A percentile compares a stretch with the other conserved stretches of the same genome.
Conservation (phyloP, 2,888 invertebrate species). For the Iselma pallidipennis region DNA sequence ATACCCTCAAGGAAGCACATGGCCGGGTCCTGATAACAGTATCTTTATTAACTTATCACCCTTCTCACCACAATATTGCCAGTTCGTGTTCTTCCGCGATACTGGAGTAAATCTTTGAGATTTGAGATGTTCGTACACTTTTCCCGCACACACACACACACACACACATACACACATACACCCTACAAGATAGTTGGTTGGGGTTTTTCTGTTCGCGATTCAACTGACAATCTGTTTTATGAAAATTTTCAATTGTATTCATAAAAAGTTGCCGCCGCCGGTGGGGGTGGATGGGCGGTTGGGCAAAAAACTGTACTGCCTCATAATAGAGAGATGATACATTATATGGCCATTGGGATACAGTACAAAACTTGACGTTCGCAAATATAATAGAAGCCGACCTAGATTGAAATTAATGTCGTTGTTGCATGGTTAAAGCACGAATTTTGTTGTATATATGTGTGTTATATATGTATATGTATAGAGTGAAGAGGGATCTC, state of each 20-base stretch:
- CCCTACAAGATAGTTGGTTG: no score
- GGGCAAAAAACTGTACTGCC: not conserved
- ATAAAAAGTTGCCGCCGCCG: not conserved
- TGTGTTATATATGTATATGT: no score
- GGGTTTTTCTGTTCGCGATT: no score
- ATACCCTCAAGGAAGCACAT: not conserved
- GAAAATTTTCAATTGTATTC: not conserved
- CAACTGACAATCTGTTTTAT: no score
- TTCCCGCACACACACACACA: not conserved
- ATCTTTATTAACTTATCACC: conserved; percentile 10
- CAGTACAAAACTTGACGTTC: not conserved
- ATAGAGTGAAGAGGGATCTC: no score
- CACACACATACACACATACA: no score
- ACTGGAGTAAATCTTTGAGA: not conserved
- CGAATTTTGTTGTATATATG: no score
- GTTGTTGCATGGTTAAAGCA: no score
- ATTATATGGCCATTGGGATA: not conserved
- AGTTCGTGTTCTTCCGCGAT: conserved; percentile 1
- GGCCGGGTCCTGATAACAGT: conserved; percentile 7
- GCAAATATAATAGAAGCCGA: not conserved
- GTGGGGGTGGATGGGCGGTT: no score
- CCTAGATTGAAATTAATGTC: conserved; percentile 2
- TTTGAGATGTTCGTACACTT: not conserved
- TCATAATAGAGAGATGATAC: not conserved
- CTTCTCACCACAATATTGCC: not conserved